Base-by-base conservation (phyloP, 2,797 vertebrate species). In the Caiman crocodilus region DNA sequence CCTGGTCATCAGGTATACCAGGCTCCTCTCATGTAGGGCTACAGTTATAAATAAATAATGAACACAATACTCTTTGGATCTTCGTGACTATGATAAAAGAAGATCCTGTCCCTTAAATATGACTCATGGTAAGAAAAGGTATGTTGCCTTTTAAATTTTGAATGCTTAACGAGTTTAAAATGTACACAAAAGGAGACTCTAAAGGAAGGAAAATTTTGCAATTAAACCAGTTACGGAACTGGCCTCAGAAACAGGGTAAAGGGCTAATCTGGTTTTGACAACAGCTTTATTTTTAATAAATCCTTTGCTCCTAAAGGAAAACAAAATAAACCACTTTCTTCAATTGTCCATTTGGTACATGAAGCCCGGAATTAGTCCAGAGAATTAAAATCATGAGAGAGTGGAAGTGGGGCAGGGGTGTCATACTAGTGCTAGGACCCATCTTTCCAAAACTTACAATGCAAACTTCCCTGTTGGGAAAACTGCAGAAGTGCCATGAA, bases 251-350 rank as follows among this genome's bases (percentile, higher is more conserved):
- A 80, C 6, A 64, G 77, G 30, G 81, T 90, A 28, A 90, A 35
- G 30, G 35, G 76, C 74, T 1, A 80, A 2, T 23, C 23, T 15
- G 87, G 65, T 57, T 76, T 94, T 86, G 90, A 83, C 18, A 25
- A 83, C 32, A 80, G 59, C 20, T 90, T 85, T 83, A 75, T 67
- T 90, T 84, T 90, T 90, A 90, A 94, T 76, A 94, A 35, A 35
- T 42, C 9, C 23, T 75, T 74, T 77, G 17, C 17, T 85, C 76
- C 77, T 65, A 58, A 81, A 69, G 56, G 56, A 59, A 94, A 93
- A 90, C 88, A 71, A 91, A 93, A 84, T 64, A 91, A 1, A 0
- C 14, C 73, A 56, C 6, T 85, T 89, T 90, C 25, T 88, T 89
- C 89, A 75, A 90, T 89, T 85, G 82, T 88, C 61, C 82, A 81